These are phyloP conservation scores for Metallyticus violacea DNA, from an alignment of 2,888 invertebrate species.

Conservation along the genomic window DNA sequence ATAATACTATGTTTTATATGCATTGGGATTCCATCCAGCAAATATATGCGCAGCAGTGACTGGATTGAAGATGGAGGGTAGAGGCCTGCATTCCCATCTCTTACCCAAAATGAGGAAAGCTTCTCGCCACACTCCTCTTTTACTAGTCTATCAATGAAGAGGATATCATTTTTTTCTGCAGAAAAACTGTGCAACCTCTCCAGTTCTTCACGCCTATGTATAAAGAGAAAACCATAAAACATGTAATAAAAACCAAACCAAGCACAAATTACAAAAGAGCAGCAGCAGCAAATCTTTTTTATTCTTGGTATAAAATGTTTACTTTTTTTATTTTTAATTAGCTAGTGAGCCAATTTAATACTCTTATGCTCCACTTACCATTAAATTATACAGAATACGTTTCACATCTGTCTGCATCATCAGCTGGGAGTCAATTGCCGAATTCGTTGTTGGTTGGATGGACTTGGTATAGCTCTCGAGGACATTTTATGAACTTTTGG, in stretches of 20 bases:
- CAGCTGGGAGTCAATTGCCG: no score
- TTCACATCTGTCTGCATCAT: no score
- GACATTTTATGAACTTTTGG: no score
- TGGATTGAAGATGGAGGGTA: constrained; percentile 86
- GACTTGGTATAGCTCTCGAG: no score
- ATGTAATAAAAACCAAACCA: not conserved
- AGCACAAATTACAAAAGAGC: no score
- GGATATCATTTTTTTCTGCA: constrained; percentile 30
- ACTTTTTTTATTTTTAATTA: no score
- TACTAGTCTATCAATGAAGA: constrained; percentile 70
- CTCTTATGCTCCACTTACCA: no score
- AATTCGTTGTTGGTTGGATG: no score
- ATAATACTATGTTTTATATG: constrained; percentile 75
- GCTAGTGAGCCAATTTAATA: no score
- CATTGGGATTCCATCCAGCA: constrained; percentile 64
- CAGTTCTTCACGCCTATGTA: constrained; percentile 52
- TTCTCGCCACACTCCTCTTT: constrained; percentile 57
- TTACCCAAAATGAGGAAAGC: constrained; percentile 58
- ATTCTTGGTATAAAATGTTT: no score
- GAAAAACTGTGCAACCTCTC: constrained; percentile 45
- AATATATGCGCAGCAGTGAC: constrained; percentile 70
- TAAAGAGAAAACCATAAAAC: not conserved
- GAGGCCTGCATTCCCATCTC: constrained; percentile 58
- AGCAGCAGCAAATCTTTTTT: no score
- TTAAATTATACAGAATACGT: no score